A percentile compares a stretch with the other conserved stretches of the same genome.
Evolutionary conservation across 35 echinoderm and acorn worm species (phyloP).

Genomic region (Eucidaris tribuloides): DNA sequence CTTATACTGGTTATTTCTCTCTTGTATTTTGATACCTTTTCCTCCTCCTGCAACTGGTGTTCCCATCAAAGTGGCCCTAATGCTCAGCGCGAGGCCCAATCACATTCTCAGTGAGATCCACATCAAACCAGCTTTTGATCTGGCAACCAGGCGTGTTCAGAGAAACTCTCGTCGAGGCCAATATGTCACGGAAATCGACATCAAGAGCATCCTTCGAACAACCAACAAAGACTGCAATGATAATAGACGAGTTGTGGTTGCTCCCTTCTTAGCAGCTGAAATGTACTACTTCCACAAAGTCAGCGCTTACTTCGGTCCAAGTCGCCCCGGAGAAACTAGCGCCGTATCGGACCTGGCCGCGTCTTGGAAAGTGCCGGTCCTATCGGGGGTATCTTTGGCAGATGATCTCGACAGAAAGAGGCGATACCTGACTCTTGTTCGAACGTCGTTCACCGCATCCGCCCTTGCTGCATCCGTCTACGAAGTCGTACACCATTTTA

Average conservation of each 20-base stretch:
- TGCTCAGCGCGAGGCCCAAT: too few relatives aligned
- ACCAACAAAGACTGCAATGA: slow-evolving; percentile 2
- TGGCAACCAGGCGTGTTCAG: too few relatives aligned
- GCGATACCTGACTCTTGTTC: neutral
- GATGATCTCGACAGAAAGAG: slow-evolving; percentile 1
- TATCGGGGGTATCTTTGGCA: neutral
- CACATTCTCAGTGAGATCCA: too few relatives aligned
- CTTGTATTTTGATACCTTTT: too few relatives aligned
- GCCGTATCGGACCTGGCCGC: slow-evolving; percentile 5
- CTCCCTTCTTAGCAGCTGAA: slow-evolving; percentile 38
- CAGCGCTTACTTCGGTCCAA: slow-evolving; percentile 42
- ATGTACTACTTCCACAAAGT: slow-evolving; percentile 51
- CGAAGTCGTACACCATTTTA: neutral
- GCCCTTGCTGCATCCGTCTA: neutral
- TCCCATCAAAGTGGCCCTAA: too few relatives aligned
- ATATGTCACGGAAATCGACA: too few relatives aligned
- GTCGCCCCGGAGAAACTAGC: neutral
- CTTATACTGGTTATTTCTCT: too few relatives aligned
- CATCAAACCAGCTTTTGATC: too few relatives aligned
- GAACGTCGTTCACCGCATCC: neutral
- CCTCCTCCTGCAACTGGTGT: too few relatives aligned
- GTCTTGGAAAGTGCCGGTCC: slow-evolving; percentile 6
- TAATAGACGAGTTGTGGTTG: neutral
- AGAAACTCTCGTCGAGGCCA: too few relatives aligned
- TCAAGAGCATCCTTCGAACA: too few relatives aligned